Percentiles rank a stretch among this genome's conserved stretches.
These are phyloP conservation scores for Coreoperca whiteheadi DNA, from an alignment of 2,113 vertebrate species.

Conservation along the genomic window DNA sequence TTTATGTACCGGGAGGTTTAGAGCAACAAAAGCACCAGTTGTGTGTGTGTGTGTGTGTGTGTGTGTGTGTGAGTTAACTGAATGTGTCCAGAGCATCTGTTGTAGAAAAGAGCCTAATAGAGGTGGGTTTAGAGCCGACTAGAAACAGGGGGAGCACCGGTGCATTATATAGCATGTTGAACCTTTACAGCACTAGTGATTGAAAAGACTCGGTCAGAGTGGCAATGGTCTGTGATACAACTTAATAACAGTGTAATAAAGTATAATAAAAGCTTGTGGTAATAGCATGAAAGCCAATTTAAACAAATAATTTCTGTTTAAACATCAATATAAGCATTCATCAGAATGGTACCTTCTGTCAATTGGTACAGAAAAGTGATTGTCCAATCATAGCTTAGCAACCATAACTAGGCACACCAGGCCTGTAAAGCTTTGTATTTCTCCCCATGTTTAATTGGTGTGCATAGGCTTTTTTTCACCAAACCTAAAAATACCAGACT, in stretches of 20 bases:
- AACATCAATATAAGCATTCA: neutral
- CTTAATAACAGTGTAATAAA: neutral
- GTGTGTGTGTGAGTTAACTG: constrained; percentile 54
- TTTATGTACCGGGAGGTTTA: constrained; percentile 67
- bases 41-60: constrained; percentile 14
- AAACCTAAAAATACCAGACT: neutral
- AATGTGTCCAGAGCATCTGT: constrained; percentile 78
- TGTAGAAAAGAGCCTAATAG: constrained; percentile 49
- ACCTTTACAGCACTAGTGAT: constrained; percentile 38
- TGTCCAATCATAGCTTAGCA: neutral
- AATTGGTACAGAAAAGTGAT: neutral
- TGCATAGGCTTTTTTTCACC: neutral
- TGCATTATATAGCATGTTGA: constrained; percentile 24
- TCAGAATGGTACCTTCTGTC: neutral
- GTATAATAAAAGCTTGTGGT: constrained; percentile 5
- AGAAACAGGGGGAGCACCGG: constrained; percentile 20
- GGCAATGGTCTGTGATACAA: constrained; percentile 16
- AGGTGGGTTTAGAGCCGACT: constrained; percentile 36
- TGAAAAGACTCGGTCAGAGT: constrained; percentile 2
- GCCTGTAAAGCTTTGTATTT: neutral
- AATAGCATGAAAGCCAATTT: constrained; percentile 4
- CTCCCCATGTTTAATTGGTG: neutral
- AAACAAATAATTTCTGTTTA: constrained; percentile 9
- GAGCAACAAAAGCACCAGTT: constrained; percentile 46
- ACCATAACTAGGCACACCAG: neutral